Base-by-base conservation (phyloP, 2,888 invertebrate species). In the Horisme vitalbata region DNA sequence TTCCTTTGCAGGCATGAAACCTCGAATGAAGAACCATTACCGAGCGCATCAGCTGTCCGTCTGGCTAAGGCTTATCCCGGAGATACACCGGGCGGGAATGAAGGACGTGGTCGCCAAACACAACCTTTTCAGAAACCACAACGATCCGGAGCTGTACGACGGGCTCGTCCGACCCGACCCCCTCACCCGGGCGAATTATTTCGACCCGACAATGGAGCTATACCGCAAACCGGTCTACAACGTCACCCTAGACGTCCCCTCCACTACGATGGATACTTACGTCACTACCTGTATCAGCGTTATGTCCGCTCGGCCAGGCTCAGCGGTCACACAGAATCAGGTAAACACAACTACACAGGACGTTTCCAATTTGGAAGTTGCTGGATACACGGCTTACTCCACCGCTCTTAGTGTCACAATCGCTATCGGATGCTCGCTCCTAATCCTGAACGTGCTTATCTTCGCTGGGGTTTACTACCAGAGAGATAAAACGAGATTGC, bases 21-120 rank as follows among this genome's bases (percentile, higher is more conserved):
- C 97, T 8, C 93, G 95, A 65, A 94, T 97, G 92, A 96, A 96
- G 83, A 97, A 97, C 85, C 98, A 98, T 90, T 98, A 97, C 90
- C 93, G 98, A 30, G 97, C 98, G n/a, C 97, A 97, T 89, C 97
- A 98, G 80, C 91, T 98, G 56, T 97, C 98, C 49, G 96, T 98
- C 57, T 99, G 98, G 98, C 84, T 98, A 41, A 94, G 98, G 45
- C 91, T 98, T 41, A 96, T 99, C 63, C 98, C 98, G 4, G 97
- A 98, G 83, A 92, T 96, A 23, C 96, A 96, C 81, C 91, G 96
- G 32, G 94, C 95, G 0, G 96, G 96, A 37, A 96, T 96, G 95
- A 96, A 96, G 76, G 96, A 96, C 84, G 96, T 95, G 45, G 95
- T 95, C 59, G 94, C 95, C 20, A 92, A 95, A 64, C 96, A 97